A percentile compares a stretch with the other conserved stretches of the same genome.
phyloP scores from a whole-genome alignment of 2,888 invertebrate species.

The Cerastis rubricosa region DNA sequence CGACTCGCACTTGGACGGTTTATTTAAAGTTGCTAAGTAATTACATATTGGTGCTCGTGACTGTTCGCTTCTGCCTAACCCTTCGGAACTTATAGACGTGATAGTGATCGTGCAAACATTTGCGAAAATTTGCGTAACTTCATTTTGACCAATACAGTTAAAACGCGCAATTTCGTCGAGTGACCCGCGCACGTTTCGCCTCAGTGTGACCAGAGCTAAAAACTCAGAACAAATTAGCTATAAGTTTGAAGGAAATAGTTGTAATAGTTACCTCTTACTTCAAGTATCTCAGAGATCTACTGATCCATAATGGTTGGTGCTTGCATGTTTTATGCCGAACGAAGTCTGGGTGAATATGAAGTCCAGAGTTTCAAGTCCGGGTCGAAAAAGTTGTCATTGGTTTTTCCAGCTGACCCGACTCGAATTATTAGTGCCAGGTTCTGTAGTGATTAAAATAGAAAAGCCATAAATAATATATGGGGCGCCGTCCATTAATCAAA shows the following conservation, averaged over 20 bases:
- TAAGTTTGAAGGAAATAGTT: constrained; percentile 22
- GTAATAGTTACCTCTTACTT: constrained; percentile 19
- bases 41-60: too few relatives aligned
- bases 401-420: not conserved
- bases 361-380: not conserved
- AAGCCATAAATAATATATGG: too few relatives aligned
- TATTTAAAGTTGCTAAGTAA: too few relatives aligned
- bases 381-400: not conserved
- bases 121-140: not conserved
- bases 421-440: not conserved
- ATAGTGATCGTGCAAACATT: not conserved
- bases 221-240: constrained; percentile 44
- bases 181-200: not conserved
- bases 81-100: too few relatives aligned
- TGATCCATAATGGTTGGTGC: constrained; percentile 34
- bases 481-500: too few relatives aligned
- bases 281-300: constrained; percentile 18
- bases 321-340: constrained; percentile 29
- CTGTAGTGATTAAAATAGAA: not conserved
- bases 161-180: not conserved
- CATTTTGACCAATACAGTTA: not conserved
- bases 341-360: constrained; percentile 19
- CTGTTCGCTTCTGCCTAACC: too few relatives aligned
- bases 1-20: too few relatives aligned
- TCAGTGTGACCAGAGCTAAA: not conserved